Base-by-base conservation (phyloP, 1,140 invertebrate species). In the Zaprionus taronus region DNA sequence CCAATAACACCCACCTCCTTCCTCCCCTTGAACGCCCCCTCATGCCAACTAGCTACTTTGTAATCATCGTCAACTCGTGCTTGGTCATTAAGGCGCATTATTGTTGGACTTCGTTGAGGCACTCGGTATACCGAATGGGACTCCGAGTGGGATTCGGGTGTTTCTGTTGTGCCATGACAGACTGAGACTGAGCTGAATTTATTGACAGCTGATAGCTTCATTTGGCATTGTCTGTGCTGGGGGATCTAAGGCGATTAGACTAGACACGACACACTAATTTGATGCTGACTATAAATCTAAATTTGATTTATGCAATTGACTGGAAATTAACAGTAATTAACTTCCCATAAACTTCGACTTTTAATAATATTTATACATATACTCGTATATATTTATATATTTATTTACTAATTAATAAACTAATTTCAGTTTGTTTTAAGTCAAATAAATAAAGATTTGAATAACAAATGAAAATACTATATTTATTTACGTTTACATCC, bases 81-180 rank as follows among this genome's bases (percentile, higher is more conserved):
- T 64, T 72, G 78, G 71, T 81, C 78, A 89, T 89, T 89, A 87
- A 76, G 78, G 62, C 67, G 62, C 81, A 89, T 89, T 87, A 81
- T 79, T 81, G 71, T 63, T 65, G 55, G 44, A 20, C 44, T 49
- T 49, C 44, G 44, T 4, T 24, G 5, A 12, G n/a, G 41, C 2
- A 47, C 15, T 51, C 47, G 38, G 38, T 6, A 15, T 34, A 34
- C 31, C 38, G 47, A 28, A 26, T 2, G 49, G 58, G 34, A 41
- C 17, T 24, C 24, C 22, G 72, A 26, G 57, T 20, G 17, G 26
- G 17, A 31, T 49, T 58, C 62, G 62, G 53, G 47, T 34, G 34
- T 79, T 44, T 62, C 11, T 26, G 24, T 22, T 9, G 55, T 7
- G 60, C 26, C 26, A 41, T 24, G 55, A 53, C 20, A 58, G 28